Percentiles rank a stretch among this genome's conserved stretches.
phyloP scores from a whole-genome alignment of 2,888 invertebrate species.

The Clunio marinus region DNA sequence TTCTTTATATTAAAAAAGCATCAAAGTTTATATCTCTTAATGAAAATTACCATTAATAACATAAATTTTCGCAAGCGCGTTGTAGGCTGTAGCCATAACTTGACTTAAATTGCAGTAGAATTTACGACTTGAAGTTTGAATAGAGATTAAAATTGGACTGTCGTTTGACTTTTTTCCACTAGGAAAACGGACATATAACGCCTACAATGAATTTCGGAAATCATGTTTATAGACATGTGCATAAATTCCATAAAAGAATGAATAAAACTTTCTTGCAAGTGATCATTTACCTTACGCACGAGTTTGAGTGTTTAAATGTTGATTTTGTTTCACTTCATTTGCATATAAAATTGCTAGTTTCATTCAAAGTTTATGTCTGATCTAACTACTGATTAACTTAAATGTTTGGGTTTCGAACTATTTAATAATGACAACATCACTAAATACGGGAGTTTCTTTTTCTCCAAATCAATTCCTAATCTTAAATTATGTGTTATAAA shows the following conservation, averaged over 20 bases:
- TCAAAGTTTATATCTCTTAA: background rate
- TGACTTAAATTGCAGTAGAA: constrained; percentile 21
- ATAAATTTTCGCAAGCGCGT: background rate
- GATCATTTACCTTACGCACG: too few relatives aligned
- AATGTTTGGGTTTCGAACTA: too few relatives aligned
- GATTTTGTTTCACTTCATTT: too few relatives aligned
- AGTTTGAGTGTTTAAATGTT: too few relatives aligned
- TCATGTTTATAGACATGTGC: too few relatives aligned
- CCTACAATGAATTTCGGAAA: background rate
- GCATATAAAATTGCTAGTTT: too few relatives aligned
- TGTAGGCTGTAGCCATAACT: constrained; percentile 17
- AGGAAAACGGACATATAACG: background rate
- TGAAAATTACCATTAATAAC: constrained; percentile 1
- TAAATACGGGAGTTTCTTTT: background rate
- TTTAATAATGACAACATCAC: too few relatives aligned
- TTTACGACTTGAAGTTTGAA: constrained; percentile 26
- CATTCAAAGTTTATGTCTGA: too few relatives aligned
- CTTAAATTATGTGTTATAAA: background rate
- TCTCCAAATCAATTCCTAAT: background rate
- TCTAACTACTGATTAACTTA: too few relatives aligned
- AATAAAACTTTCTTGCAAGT: too few relatives aligned
- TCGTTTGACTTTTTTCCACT: too few relatives aligned
- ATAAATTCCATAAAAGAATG: too few relatives aligned
- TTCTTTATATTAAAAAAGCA: background rate
- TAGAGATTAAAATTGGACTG: background rate